Evolutionary conservation across 2,113 vertebrate genomes (phyloP).

Genomic region (Sphyrna mokarran): DNA sequence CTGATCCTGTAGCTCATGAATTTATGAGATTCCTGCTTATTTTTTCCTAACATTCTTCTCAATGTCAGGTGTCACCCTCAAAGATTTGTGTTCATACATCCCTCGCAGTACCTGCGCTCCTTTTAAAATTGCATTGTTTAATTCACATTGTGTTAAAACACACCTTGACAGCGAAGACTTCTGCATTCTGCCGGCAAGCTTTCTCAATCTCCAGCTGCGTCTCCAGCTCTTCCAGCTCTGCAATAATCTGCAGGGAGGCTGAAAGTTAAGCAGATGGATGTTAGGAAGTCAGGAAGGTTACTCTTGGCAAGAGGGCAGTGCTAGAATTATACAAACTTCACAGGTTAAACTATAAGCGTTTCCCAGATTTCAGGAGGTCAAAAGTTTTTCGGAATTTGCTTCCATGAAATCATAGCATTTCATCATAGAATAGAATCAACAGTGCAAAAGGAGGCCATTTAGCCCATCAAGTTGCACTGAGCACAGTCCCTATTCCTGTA

Average conservation of each 20-base stretch:
- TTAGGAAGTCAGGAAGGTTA: neutral
- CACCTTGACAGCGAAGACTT: constrained; percentile 58
- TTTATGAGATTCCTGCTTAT: too few relatives aligned
- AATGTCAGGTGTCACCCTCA: neutral
- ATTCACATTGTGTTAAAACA: neutral
- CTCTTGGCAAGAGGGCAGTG: too few relatives aligned
- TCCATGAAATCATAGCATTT: neutral
- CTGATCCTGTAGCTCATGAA: too few relatives aligned
- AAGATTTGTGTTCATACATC: neutral
- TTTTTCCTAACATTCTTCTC: too few relatives aligned
- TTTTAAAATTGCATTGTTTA: neutral
- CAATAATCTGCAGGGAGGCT: constrained; percentile 64
- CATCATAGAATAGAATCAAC: too few relatives aligned
- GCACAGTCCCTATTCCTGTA: too few relatives aligned
- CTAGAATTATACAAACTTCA: neutral
- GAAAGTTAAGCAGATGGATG: neutral
- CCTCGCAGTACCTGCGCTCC: neutral
- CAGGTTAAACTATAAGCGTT: neutral
- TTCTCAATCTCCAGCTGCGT: constrained; percentile 60
- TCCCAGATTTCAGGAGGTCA: neutral
- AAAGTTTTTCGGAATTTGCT: neutral
- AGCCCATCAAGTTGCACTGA: too few relatives aligned
- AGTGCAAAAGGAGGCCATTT: too few relatives aligned
- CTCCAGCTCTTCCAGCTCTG: constrained; percentile 62
- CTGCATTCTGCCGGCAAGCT: constrained; percentile 57